Evolutionary conservation across 2,797 vertebrate species (phyloP), one percentile per base, ranked within the genome.

Genomic region (Parauchenoglanis punctatus): DNA sequence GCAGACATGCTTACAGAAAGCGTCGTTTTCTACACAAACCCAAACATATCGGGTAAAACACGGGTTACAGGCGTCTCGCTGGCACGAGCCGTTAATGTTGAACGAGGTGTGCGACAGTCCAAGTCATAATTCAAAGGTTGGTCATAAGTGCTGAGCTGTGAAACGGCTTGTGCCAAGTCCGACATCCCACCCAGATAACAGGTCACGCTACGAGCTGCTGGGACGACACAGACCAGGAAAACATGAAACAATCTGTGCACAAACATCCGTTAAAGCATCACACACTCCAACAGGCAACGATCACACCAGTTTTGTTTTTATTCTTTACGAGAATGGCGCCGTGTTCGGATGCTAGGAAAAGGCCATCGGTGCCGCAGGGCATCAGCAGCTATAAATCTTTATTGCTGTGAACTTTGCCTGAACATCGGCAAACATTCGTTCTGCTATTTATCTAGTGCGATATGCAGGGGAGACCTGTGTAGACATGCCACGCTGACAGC

Each of bases 141-240:
- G 20, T 61, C 76, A 31, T 20, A 65, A 67, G 81, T 81, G 49
- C 86, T 75, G 86, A 90, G 83, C 88, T 85, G 65, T 91, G 92
- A 92, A 58, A n/a, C 87, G 63, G n/a, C 40, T 82, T 67, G 85
- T 52, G 0, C 44, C 44, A 84, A 84, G 84, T 70, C 75, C 25
- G 72, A 90, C 83, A 91, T 88, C 85, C 87, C 86, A 90, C 89
- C 87, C 89, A 86, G 18, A 76, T 31, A 28, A 89, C 78, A 90
- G 61, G 67, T 40, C 68, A 61, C 68, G 80, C 31, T 59, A 78
- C 1, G 25, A 11, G 52, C 25, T 23, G 35, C 25, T 23, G 11
- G 61, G 78, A 87, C 70, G 77, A 54, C 12, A 17, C 25, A 2
- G 20, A 70, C 40, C 46, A 13, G 6, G 2, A 73, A 59, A 12